phyloP scores from a whole-genome alignment of 2,113 vertebrate genomes.

The Hippocampus zosterae region DNA sequence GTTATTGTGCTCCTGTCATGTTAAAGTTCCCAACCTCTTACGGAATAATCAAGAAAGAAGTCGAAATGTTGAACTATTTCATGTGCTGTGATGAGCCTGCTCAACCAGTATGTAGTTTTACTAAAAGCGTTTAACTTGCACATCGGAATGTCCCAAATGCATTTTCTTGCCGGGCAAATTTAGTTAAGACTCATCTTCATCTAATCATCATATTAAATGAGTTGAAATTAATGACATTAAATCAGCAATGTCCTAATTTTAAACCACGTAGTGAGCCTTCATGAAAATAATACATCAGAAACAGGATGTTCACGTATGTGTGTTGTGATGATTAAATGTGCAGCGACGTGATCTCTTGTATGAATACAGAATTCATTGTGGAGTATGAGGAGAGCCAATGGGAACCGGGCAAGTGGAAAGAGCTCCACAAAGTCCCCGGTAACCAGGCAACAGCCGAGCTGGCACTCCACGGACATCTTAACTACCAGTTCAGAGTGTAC shows the following conservation, averaged over 20 bases:
- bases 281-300: neutral
- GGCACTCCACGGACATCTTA: slow-evolving; percentile 75
- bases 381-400: slow-evolving; percentile 85
- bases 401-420: slow-evolving; percentile 81
- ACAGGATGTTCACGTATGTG: neutral
- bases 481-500: slow-evolving; percentile 87
- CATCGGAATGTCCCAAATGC: neutral
- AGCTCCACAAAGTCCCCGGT: slow-evolving; percentile 71
- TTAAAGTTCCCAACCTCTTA: neutral
- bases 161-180: neutral
- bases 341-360: slow-evolving; percentile 18
- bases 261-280: neutral
- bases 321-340: slow-evolving; percentile 11
- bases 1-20: neutral
- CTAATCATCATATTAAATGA: neutral
- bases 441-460: slow-evolving; percentile 72
- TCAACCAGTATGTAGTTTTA: neutral
- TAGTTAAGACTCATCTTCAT: neutral
- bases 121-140: neutral
- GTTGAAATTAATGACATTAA: neutral
- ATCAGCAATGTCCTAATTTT: neutral
- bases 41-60: neutral
- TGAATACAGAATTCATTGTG: slow-evolving; percentile 80
- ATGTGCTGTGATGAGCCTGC: no score
- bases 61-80: neutral